Percentiles rank a stretch among this genome's conserved stretches.
Evolutionary conservation across 2,888 invertebrate species (phyloP).

Genomic region (Lacanobia wlatinum): DNA sequence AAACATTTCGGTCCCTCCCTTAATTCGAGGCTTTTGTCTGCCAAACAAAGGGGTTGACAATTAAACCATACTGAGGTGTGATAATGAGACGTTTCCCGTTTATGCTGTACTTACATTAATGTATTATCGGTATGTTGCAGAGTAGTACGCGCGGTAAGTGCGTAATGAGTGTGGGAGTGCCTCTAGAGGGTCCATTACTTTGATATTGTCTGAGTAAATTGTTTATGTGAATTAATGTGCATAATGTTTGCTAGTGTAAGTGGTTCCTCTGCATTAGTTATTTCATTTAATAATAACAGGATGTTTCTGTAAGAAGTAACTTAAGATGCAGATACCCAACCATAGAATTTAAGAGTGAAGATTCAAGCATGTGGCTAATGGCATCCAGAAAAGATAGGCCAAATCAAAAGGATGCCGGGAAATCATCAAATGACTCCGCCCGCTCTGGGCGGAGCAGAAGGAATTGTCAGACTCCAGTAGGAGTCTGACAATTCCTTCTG

Average conservation of each 20-base stretch:
- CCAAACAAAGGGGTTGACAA: constrained; percentile 71
- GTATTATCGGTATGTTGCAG: constrained; percentile 52
- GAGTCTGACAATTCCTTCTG: too few relatives aligned
- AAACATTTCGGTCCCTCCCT: constrained; percentile 63
- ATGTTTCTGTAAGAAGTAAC: background rate
- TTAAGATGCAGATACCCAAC: background rate
- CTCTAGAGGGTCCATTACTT: constrained; percentile 20
- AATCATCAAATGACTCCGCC: too few relatives aligned
- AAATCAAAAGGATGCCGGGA: too few relatives aligned
- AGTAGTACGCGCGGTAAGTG: constrained; percentile 16
- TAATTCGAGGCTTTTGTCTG: constrained; percentile 69
- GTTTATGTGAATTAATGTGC: constrained; percentile 9
- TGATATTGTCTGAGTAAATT: constrained; percentile 4
- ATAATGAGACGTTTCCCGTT: constrained; percentile 72
- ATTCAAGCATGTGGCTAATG: too few relatives aligned
- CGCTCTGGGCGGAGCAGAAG: too few relatives aligned
- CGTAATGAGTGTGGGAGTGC: constrained; percentile 25
- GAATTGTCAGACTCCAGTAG: too few relatives aligned
- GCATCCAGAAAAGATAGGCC: background rate
- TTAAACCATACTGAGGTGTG: constrained; percentile 71
- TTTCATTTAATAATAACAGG: background rate
- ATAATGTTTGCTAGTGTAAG: background rate
- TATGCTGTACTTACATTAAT: constrained; percentile 54
- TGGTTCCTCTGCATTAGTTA: background rate
- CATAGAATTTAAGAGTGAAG: background rate